Base-by-base conservation (phyloP, 2,113 vertebrate genomes). In the Crocuta crocuta region DNA sequence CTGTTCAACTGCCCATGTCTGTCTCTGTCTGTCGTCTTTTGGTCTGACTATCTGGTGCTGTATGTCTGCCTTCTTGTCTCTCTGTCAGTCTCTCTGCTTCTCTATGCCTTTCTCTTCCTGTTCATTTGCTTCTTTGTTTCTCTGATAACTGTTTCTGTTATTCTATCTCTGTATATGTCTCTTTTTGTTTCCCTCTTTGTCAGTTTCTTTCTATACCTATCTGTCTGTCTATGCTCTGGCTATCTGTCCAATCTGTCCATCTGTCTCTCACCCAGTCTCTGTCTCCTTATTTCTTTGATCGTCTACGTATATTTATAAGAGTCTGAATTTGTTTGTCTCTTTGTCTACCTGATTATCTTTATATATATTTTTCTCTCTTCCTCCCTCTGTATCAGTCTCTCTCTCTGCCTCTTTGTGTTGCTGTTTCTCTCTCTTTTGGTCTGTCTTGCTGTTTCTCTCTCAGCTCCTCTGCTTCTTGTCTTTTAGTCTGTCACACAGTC, bases 111-210 rank as follows among this genome's bases (percentile, higher is more conserved):
- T 82, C 55, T 84, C 31, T 50, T 50, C 82, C 43, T 85, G 50
- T 89, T 96, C 55, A 87, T 94, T 78, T 58, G 61, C 73, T 48
- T 73, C 31, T 88, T 70, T 89, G 66, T 87, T 89, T 89, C 73
- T 91, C 65, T 96, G 74, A 61, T 70, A 84, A 33, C 53, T 50
- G 48, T 82, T 95, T 84, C 55, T 43, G 33, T 43, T 66, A 81
- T 71, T 96, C 53, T 35, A 5, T 88, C 15, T 58, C 55, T 91
- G 71, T 73, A 28, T 58, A 45, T 66, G 35, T 58, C 63, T 95
- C 50, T 70, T 80, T 66, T 43, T 78, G 61, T 78, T 87, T 91
- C 63, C 76, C 61, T 86, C 15, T 79, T 24, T 71, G 35, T 79
- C 78, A 83, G 58, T 89, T 58, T 93, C 68, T 96, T 76, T 83